Evolutionary conservation across 2,113 vertebrate genomes (phyloP), one percentile per base, ranked within the genome.

Genomic region (Aramus guarauna): DNA sequence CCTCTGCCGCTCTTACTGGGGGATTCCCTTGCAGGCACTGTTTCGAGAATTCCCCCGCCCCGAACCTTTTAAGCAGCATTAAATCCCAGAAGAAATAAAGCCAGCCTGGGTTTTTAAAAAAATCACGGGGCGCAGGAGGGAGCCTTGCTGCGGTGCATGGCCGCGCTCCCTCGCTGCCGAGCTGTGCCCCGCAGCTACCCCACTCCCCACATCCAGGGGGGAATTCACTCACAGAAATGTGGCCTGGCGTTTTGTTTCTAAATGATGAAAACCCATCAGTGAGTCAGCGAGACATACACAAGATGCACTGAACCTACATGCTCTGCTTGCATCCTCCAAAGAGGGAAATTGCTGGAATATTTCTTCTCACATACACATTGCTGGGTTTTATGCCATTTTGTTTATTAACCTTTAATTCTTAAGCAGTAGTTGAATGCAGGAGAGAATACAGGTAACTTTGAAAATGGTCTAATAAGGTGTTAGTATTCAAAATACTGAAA

Each of bases 261-360:
- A 68, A 84, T 48, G 32, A 50, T 1, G 10, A 71, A 90, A 90
- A 36, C 30, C 6, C 4, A 4, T 24, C 1, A 8, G 32, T 43
- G 30, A 88, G 37, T 20, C 64, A 58, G 27, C 0, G 12, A 81
- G 55, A 73, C 19, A 12, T 18, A 37, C 8, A 17, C 15, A 53
- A 50, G 15, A 47, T 11, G 21, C 66, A 23, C 4, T 3, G 45
- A 67, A 81, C 4, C 6, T 15, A 29, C 10, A 11, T 2, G 8
- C 24, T 30, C 59, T 37, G 47, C 55, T 75, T 0, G 0, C 5
- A 2, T 12, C 56, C n/a, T 69, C 52, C 0, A 2, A 71, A 50
- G 55, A 73, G 41, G 53, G 41, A 68, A 68, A 63, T 26, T 47
- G 34, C 50, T 43, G 80, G 71, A 79, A 74, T 32, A 43, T 45